Percentiles rank a stretch among this genome's conserved stretches.
Evolutionary conservation across 2,797 vertebrate species (phyloP).

Genomic region (Pelobates cultripes): DNA sequence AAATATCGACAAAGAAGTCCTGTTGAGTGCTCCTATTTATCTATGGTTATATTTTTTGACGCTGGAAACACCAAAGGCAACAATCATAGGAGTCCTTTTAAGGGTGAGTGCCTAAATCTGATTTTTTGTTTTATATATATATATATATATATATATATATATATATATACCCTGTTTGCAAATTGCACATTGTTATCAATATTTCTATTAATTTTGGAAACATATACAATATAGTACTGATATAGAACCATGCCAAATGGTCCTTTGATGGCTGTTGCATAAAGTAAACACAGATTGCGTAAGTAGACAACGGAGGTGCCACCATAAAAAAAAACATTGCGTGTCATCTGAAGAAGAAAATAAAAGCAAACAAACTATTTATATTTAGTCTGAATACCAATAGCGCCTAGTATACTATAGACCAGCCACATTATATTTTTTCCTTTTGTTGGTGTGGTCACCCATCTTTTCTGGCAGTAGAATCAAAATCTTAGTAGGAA

Average conservation of each 20-base stretch:
- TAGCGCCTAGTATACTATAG: background rate
- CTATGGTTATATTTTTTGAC: too few relatives aligned
- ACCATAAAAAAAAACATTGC: conserved; percentile 49
- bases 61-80: too few relatives aligned
- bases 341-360: conserved; percentile 18
- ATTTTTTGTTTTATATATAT: too few relatives aligned
- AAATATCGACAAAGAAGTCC: too few relatives aligned
- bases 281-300: conserved; percentile 22
- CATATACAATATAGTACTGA: background rate
- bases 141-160: too few relatives aligned
- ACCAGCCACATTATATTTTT: conserved; percentile 26
- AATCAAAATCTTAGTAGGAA: conserved; percentile 13
- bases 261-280: background rate
- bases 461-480: conserved; percentile 27
- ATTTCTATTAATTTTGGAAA: too few relatives aligned
- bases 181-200: too few relatives aligned
- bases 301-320: conserved; percentile 45
- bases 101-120: too few relatives aligned
- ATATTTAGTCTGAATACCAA: conserved; percentile 43
- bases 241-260: background rate
- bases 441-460: conserved; percentile 35
- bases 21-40: too few relatives aligned
- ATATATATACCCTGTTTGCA: too few relatives aligned
- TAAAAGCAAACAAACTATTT: conserved; percentile 16
- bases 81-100: too few relatives aligned